These are phyloP conservation scores for Nematostella vectensis DNA, from an alignment of 92 coral and sea anemone genomes.

Conservation along the genomic window DNA sequence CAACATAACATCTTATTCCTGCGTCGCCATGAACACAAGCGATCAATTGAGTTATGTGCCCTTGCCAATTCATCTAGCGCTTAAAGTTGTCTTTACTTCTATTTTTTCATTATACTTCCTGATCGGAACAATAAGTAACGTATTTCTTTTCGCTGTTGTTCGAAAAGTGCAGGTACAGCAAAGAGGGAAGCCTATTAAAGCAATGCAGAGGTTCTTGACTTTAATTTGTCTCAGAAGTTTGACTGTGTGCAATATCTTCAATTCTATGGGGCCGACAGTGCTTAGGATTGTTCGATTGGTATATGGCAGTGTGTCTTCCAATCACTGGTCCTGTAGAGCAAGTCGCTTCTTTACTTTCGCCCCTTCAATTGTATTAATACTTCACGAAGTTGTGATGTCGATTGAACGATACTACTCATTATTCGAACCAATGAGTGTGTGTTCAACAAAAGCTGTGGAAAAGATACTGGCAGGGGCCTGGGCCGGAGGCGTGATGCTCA, in stretches of 20 bases:
- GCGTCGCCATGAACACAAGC: too few species aligned
- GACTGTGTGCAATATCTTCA: not conserved
- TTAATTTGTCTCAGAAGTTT: not conserved
- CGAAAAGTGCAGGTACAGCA: not conserved
- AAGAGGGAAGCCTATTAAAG: not conserved
- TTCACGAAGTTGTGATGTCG: not conserved
- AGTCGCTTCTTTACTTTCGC: not conserved
- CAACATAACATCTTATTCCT: too few species aligned
- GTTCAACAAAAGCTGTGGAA: not conserved
- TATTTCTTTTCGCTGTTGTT: not conserved
- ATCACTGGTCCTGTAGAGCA: not conserved
- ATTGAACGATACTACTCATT: not conserved
- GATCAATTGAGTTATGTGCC: too few species aligned
- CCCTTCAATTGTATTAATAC: not conserved
- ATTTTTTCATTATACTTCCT: too few species aligned
- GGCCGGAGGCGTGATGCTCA: not conserved
- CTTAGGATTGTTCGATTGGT: not conserved
- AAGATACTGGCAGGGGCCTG: constrained; percentile 1
- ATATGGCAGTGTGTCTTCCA: not conserved
- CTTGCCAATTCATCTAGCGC: too few species aligned
- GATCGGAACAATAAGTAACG: not conserved
- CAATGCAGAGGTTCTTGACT: not conserved
- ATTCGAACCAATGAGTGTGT: not conserved
- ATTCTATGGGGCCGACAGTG: not conserved
- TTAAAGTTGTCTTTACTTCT: too few species aligned